Evolutionary conservation across 1,140 invertebrate species (phyloP).

Genomic region (Diprion similis): DNA sequence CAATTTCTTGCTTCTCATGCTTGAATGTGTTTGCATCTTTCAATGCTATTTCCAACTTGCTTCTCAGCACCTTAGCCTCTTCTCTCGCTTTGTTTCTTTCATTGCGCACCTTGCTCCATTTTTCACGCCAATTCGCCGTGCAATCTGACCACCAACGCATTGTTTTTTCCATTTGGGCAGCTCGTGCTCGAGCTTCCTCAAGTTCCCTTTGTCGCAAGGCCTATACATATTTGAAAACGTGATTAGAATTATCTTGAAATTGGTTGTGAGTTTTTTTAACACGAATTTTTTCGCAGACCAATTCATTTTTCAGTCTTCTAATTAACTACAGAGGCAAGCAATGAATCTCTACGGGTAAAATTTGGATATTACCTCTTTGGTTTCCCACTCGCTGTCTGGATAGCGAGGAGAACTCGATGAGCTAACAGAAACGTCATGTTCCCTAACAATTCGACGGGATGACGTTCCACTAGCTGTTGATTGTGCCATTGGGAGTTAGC

Average conservation of each 20-base stretch:
- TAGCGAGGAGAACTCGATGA: conserved; percentile 62
- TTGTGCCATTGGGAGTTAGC: conserved; percentile 61
- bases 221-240: conserved; percentile 45
- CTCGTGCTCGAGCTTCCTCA: conserved; percentile 88
- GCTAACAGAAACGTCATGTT: conserved; percentile 57
- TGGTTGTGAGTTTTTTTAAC: not conserved
- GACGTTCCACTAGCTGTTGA: conserved; percentile 64
- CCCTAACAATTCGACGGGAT: conserved; percentile 59
- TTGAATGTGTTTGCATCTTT: conserved; percentile 81
- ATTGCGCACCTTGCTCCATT: conserved; percentile 92
- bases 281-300: not conserved
- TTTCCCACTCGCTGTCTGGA: conserved; percentile 73
- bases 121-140: conserved; percentile 91
- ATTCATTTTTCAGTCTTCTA: not conserved
- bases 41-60: conserved; percentile 78
- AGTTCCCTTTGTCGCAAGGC: conserved; percentile 79
- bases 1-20: conserved; percentile 81
- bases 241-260: not conserved
- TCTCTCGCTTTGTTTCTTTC: conserved; percentile 88
- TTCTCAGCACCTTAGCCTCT: conserved; percentile 81
- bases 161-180: conserved; percentile 98
- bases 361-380: conserved; percentile 65
- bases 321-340: not conserved
- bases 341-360: conserved; percentile 19
- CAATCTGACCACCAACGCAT: conserved; percentile 98